Conservation (phyloP, 2,888 invertebrate species). For the Rhimphoctona megacephalus region DNA sequence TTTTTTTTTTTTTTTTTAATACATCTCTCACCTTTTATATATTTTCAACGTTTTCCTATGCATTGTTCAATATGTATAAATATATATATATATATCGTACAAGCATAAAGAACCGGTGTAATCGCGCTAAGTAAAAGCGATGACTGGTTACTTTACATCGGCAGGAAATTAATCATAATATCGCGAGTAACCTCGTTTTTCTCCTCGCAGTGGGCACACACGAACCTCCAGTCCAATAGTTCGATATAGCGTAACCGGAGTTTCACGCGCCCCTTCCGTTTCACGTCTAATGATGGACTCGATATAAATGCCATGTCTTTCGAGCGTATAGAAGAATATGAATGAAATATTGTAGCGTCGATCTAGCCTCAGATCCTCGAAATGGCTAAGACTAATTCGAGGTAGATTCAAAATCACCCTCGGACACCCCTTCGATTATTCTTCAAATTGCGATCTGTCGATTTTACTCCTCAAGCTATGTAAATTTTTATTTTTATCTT, state of each 20-base stretch:
- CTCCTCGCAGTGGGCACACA: constrained; percentile 21
- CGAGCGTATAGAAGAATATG: constrained; percentile 31
- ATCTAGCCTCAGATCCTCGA: constrained; percentile 5
- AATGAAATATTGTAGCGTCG: constrained; percentile 44
- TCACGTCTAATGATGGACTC: constrained; percentile 54
- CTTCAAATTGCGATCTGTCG: neutral
- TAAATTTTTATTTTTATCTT: neutral
- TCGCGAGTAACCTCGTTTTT: constrained; percentile 67
- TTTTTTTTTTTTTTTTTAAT: constrained; percentile 27
- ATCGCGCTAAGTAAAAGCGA: constrained; percentile 81
- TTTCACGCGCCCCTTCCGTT: constrained; percentile 49
- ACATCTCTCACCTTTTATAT: constrained; percentile 36
- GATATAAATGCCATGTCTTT: constrained; percentile 26
- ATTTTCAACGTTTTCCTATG: constrained; percentile 65
- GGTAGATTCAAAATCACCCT: constrained; percentile 8
- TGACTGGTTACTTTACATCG: constrained; percentile 82
- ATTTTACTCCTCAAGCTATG: too few relatives aligned
- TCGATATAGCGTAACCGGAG: constrained; percentile 10
- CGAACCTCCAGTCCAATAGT: constrained; percentile 53
- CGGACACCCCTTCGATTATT: neutral
- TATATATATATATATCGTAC: constrained; percentile 9
- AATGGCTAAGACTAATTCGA: constrained; percentile 3
- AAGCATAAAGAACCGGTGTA: constrained; percentile 69
- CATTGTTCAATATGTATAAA: constrained; percentile 48
- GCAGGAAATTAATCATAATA: constrained; percentile 84